Evolutionary conservation across 1,140 invertebrate genomes (phyloP).

Genomic region (Mizuhopecten yessoensis): DNA sequence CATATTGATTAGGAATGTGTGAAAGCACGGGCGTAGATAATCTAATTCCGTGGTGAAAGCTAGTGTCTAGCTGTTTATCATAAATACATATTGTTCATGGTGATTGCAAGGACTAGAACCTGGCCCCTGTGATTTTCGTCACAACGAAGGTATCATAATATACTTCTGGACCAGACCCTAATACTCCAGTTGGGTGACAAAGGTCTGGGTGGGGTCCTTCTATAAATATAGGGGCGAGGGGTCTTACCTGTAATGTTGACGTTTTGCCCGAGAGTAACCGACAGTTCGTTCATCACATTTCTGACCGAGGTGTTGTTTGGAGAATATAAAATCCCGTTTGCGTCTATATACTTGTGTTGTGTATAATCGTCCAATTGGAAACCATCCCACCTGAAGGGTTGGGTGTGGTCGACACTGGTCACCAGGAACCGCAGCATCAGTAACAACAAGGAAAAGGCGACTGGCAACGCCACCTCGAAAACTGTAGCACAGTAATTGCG

Average conservation of each 20-base stretch:
- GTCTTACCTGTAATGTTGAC: slow-evolving; percentile 7
- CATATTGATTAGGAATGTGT: too few relatives aligned
- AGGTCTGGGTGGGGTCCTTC: too few relatives aligned
- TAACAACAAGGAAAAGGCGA: not conserved
- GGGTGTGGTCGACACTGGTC: slow-evolving; percentile 7
- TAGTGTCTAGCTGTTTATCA: too few relatives aligned
- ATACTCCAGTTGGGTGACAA: too few relatives aligned
- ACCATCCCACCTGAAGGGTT: not conserved
- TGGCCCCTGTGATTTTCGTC: too few relatives aligned
- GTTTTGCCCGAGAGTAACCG: not conserved
- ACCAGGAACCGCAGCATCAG: slow-evolving; percentile 27
- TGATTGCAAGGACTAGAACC: too few relatives aligned
- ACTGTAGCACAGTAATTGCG: slow-evolving; percentile 23
- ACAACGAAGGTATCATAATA: too few relatives aligned
- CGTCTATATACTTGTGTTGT: not conserved
- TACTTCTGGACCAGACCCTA: too few relatives aligned
- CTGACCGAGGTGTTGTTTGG: not conserved
- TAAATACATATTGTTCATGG: too few relatives aligned
- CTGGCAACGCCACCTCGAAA: not conserved
- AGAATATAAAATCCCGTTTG: not conserved
- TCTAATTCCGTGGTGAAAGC: too few relatives aligned
- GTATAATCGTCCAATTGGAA: not conserved
- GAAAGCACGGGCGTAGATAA: too few relatives aligned
- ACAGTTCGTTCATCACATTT: not conserved
- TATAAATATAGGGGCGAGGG: too few relatives aligned